Evolutionary conservation across 92 coral and sea anemone species (phyloP).

Genomic region (Metridium senile): DNA sequence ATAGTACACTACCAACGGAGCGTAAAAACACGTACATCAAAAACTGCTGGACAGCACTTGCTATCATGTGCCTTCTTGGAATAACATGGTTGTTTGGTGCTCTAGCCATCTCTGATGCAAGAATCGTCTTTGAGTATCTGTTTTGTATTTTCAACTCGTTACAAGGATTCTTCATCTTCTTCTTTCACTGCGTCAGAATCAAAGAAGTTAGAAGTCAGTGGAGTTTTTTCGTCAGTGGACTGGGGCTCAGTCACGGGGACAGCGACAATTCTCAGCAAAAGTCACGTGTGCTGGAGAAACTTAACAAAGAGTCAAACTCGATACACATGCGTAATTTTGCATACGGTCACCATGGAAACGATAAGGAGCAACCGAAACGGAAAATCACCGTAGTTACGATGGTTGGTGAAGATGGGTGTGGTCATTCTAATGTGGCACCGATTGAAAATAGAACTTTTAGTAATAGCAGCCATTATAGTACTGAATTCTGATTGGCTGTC

Average conservation of each 20-base stretch:
- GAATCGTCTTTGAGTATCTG: constrained; percentile 75
- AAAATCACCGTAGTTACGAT: constrained; percentile 7
- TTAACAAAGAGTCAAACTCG: background rate
- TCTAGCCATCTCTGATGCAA: constrained; percentile 72
- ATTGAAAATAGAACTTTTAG: background rate
- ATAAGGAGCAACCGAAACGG: background rate
- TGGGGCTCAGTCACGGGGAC: constrained; percentile 35
- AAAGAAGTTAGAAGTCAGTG: constrained; percentile 83
- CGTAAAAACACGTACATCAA: constrained; percentile 50
- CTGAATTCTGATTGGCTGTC: background rate
- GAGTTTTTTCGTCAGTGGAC: constrained; percentile 57
- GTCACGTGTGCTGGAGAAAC: constrained; percentile 24
- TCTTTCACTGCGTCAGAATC: constrained; percentile 84
- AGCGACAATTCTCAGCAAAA: constrained; percentile 37
- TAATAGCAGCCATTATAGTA: background rate
- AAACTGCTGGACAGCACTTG: constrained; percentile 62
- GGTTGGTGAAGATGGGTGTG: constrained; percentile 9
- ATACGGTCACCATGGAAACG: background rate
- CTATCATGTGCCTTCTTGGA: constrained; percentile 77
- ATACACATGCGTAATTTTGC: background rate
- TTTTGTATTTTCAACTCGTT: constrained; percentile 90
- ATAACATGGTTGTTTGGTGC: constrained; percentile 91
- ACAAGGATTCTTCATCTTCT: constrained; percentile 87
- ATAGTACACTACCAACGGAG: constrained; percentile 58
- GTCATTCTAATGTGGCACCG: background rate